A percentile compares a stretch with the other conserved stretches of the same genome.
These are phyloP conservation scores for Pelusios castaneus DNA, from an alignment of 2,113 vertebrate species.

Conservation along the genomic window DNA sequence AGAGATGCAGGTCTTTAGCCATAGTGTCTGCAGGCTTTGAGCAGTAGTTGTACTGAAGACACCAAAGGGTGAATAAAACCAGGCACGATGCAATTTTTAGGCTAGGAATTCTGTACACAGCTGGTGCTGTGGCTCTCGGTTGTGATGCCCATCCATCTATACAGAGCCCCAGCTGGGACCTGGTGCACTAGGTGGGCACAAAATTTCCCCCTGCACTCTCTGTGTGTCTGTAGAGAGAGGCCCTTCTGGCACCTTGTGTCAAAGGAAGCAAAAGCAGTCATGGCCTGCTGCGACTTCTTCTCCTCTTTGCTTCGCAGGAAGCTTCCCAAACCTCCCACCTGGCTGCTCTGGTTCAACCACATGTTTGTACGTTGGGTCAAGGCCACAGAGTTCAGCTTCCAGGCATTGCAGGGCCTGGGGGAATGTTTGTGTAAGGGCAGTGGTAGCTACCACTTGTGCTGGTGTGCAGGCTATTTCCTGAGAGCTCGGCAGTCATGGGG, in stretches of 20 bases:
- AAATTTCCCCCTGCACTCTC: background rate
- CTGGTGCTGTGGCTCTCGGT: background rate
- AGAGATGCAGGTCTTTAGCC: background rate
- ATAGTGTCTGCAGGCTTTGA: background rate
- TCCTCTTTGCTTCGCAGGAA: background rate
- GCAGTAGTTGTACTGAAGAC: background rate
- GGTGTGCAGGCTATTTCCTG: background rate
- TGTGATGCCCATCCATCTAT: background rate
- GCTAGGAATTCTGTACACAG: background rate
- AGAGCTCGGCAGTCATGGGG: background rate
- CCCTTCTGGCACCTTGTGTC: background rate
- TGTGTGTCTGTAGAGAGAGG: background rate
- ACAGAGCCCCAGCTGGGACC: background rate
- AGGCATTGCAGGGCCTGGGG: background rate
- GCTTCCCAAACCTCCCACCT: background rate
- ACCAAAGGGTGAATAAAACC: background rate
- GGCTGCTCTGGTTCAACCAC: background rate
- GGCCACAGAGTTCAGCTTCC: background rate
- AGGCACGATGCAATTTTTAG: background rate
- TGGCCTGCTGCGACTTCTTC: no score
- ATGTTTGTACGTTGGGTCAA: background rate
- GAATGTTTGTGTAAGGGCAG: background rate
- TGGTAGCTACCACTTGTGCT: background rate
- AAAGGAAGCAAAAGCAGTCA: background rate
- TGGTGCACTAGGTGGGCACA: background rate